Evolutionary conservation across 2,888 invertebrate species (phyloP), one percentile per base, ranked within the genome.

Genomic region (Acronicta alni): DNA sequence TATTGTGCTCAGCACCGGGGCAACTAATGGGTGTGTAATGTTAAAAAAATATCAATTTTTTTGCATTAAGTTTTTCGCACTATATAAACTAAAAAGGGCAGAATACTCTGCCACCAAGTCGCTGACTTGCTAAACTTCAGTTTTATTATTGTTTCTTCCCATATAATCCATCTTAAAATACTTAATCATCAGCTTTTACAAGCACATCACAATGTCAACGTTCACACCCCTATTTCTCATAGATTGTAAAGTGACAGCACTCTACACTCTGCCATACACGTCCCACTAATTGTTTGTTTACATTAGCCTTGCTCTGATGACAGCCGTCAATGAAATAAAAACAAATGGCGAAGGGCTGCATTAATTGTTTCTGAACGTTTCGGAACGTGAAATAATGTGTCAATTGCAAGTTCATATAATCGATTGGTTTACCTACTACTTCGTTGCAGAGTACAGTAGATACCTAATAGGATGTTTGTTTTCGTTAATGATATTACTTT

Each of bases 211-310:
- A 30, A 18, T 56, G 35, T 43, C 57, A 26, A 57, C 49, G 39
- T 45, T 64, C 57, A 51, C 68, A 56, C 68, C 72, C 62, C 45
- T 14, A 16, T 58, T 57, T 72, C 68, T 56, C 72, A 68, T 68
- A 72, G 60, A 52, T 52, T 60, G 37, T 59, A 32, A 74, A 63
- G 48, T 69, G 75, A 69, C 72, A 67, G 63, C 67, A 48, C 60
- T 42, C 41, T 17, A 67, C 67, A 46, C 58, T 42, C 44, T 16
- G n/a, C 15, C 46, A 47, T 46, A 46, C 16, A 56, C 52, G 18
- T 43, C 45, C 32, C 42, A 51, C 52, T 74, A 65, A 69, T 61
- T 57, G 64, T 59, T 74, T 74, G 64, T 69, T 76, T 72, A 63
- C 41, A 60, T 71, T 56, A 56, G 43, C 42, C 20, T 38, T 5